Base-by-base conservation (phyloP, 2,888 invertebrate genomes). In the Erebia epiphron region DNA sequence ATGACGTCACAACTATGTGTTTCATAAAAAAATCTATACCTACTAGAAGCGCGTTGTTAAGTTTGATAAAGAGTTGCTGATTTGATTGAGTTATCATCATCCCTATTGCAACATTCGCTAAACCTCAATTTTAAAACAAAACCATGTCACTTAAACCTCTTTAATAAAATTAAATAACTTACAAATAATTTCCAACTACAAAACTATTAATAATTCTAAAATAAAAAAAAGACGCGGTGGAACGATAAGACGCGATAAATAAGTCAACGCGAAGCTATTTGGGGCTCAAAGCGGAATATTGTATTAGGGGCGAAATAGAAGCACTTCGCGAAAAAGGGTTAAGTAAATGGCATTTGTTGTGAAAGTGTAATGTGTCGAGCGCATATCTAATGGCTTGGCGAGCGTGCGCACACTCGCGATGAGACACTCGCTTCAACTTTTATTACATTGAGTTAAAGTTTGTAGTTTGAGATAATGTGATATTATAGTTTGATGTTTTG, bases 261-360 rank as follows among this genome's bases (percentile, higher is more conserved):
- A 72, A 72, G 69, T 69, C 66, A 72, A 58, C 50, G 26, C 54
- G 65, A 56, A 60, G 63, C 58, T 63, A 68, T 70, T 68, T 60
- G 63, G 62, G 68, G 61, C 60, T 50, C 50, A 63, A 67, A 66
- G 49, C 50, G 72, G 57, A 73, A 65, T 65, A 69, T 71, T 46
- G 60, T 68, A 57, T 68, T 18, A 58, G 71, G 70, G 61, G 54
- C 43, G 60, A 61, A 67, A 61, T n/a, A 21, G 54, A 49, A 35
- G 49, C 26, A 49, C 61, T 69, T 65, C 68, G 63, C 62, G 72
- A 64, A 68, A 71, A 74, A 68, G 68, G 72, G 68, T 72, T 63
- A 72, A 70, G 70, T 72, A 72, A 70, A 74, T 70, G 68, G 46
- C 61, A 64, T 70, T 74, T 70, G 62, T 58, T 72, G 68, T 68